Evolutionary conservation across 2,888 invertebrate genomes (phyloP).

Genomic region (Eupithecia vulgata): DNA sequence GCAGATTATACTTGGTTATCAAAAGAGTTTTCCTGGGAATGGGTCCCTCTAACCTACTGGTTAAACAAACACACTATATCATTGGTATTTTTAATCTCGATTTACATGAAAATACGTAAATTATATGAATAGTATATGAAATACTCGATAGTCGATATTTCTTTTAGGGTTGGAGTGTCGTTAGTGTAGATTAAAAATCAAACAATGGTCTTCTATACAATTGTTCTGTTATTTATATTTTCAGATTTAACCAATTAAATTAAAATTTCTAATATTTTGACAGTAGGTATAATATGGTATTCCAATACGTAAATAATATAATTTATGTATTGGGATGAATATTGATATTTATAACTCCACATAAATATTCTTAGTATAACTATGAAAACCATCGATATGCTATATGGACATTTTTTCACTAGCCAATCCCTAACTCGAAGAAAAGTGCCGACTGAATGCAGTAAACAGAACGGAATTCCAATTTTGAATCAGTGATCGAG

Average conservation of each 20-base stretch:
- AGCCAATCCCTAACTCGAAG: constrained; percentile 9
- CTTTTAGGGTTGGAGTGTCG: not conserved
- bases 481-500: constrained; percentile 60
- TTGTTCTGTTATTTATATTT: not conserved
- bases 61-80: no score
- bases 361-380: not conserved
- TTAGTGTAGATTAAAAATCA: not conserved
- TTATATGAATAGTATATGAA: no score
- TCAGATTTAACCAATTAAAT: not conserved
- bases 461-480: constrained; percentile 51
- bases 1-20: no score
- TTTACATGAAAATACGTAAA: no score
- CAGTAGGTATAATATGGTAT: no score
- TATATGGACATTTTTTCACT: not conserved
- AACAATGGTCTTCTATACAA: not conserved
- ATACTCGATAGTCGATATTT: not conserved
- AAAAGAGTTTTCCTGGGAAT: no score
- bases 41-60: no score
- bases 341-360: no score
- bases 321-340: no score
- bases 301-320: no score
- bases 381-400: not conserved
- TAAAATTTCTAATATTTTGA: not conserved
- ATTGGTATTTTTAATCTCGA: not conserved
- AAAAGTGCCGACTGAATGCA: constrained; percentile 26